phyloP scores from a whole-genome alignment of 2,797 vertebrate genomes.

The Kryptolebias ocellatus region DNA sequence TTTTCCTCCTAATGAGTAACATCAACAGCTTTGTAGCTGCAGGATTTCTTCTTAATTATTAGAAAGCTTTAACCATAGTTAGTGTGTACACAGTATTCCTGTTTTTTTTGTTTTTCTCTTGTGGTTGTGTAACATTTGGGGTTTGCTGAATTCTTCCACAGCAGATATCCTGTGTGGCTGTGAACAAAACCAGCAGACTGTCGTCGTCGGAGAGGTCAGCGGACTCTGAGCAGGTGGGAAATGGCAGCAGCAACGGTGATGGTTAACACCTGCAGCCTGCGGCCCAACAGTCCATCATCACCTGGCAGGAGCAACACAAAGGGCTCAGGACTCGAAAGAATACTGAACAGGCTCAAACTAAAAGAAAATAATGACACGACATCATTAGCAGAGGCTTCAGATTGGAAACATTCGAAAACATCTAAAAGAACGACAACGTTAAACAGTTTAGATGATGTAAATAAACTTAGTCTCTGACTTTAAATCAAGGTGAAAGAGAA shows the following conservation, averaged over 20 bases:
- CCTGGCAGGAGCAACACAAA: slow-evolving; percentile 73
- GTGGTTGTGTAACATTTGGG: slow-evolving; percentile 18
- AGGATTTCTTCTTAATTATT: no score
- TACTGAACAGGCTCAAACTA: slow-evolving; percentile 1
- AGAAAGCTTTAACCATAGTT: no score
- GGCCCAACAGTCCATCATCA: slow-evolving; percentile 78
- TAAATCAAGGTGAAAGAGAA: slow-evolving; percentile 3
- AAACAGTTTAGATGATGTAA: no score
- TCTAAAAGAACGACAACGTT: not conserved
- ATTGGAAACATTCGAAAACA: not conserved
- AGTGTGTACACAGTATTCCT: no score
- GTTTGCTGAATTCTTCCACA: not conserved
- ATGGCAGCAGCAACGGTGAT: slow-evolving; percentile 83
- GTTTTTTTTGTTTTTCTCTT: not conserved
- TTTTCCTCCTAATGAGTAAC: no score
- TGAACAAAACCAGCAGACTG: slow-evolving; percentile 28
- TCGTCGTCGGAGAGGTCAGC: slow-evolving; percentile 62
- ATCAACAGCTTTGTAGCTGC: no score
- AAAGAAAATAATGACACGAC: not conserved
- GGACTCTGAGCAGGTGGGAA: slow-evolving; percentile 68
- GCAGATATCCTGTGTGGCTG: not conserved
- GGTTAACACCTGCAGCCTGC: slow-evolving; percentile 72
- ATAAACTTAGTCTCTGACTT: no score
- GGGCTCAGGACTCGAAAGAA: not conserved
- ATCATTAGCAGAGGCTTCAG: not conserved